Evolutionary conservation across 2,888 invertebrate species (phyloP).

Genomic region (Gryllus longicercus): DNA sequence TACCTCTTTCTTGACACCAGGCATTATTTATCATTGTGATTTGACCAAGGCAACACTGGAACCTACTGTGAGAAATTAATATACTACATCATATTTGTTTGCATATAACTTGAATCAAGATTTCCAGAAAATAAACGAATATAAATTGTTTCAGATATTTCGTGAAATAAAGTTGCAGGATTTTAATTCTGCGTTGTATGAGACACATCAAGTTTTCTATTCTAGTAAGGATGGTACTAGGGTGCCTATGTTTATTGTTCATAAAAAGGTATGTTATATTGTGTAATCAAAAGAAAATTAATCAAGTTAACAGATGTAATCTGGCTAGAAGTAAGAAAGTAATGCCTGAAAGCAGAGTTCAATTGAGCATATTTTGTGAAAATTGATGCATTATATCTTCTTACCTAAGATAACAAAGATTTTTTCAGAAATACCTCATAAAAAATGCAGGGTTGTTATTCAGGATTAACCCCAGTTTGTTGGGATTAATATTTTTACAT

Average conservation of each 20-base stretch:
- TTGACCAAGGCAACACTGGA: constrained; percentile 59
- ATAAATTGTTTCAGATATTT: constrained; percentile 58
- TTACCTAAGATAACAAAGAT: too few species aligned
- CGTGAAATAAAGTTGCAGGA: constrained; percentile 82
- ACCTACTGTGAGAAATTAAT: constrained; percentile 54
- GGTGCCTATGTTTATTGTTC: constrained; percentile 93
- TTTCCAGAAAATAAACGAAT: constrained; percentile 37
- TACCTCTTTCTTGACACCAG: constrained; percentile 88
- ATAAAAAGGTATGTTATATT: constrained; percentile 61
- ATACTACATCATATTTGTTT: neutral
- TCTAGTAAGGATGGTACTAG: constrained; percentile 87
- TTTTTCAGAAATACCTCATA: too few species aligned
- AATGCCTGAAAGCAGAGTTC: too few species aligned
- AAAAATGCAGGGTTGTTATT: too few species aligned
- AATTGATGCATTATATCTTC: too few species aligned
- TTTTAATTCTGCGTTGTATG: constrained; percentile 73
- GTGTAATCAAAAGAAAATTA: neutral
- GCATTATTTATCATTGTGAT: constrained; percentile 82
- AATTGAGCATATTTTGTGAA: too few species aligned
- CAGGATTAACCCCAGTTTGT: too few species aligned
- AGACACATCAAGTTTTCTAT: constrained; percentile 88
- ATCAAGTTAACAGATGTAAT: neutral
- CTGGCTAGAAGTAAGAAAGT: neutral
- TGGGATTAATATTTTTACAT: too few species aligned
- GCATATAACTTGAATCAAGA: neutral